phyloP scores from a whole-genome alignment of 2,113 vertebrate genomes.

The Hemichromis elongatus region DNA sequence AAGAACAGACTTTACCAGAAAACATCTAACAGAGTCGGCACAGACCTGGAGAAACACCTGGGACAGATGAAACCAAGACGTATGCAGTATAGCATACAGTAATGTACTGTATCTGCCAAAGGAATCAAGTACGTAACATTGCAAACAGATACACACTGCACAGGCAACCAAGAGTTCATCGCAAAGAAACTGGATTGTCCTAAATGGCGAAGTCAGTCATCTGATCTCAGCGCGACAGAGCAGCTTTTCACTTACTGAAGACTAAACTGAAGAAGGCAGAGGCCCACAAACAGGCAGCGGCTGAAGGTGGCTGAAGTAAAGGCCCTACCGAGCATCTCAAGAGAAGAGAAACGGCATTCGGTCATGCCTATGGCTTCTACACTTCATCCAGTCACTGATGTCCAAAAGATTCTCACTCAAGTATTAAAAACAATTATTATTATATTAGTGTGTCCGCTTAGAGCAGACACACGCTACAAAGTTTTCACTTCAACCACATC shows the following conservation, averaged over 20 bases:
- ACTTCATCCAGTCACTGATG: not conserved
- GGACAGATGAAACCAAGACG: not conserved
- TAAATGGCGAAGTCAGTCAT: not conserved
- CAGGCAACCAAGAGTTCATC: not conserved
- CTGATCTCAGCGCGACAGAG: not conserved
- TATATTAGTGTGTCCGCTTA: no score
- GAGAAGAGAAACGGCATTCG: not conserved
- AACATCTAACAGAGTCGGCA: not conserved
- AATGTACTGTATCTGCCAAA: not conserved
- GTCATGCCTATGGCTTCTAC: not conserved
- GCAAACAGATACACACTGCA: not conserved
- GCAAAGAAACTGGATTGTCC: not conserved
- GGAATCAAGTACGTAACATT: accelerated
- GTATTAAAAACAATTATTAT: no score
- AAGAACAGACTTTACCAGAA: not conserved
- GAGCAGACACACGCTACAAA: no score
- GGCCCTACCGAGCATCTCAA: accelerated
- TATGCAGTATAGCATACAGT: not conserved
- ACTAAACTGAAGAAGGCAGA: not conserved
- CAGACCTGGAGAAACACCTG: accelerated
- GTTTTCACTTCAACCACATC: not conserved
- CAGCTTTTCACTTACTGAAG: not conserved
- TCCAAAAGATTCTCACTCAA: not conserved
- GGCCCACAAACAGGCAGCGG: not conserved
- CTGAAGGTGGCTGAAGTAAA: accelerated